Evolutionary conservation across 23 tunicate species (phyloP).

Genomic region (Ciona savignyi): DNA sequence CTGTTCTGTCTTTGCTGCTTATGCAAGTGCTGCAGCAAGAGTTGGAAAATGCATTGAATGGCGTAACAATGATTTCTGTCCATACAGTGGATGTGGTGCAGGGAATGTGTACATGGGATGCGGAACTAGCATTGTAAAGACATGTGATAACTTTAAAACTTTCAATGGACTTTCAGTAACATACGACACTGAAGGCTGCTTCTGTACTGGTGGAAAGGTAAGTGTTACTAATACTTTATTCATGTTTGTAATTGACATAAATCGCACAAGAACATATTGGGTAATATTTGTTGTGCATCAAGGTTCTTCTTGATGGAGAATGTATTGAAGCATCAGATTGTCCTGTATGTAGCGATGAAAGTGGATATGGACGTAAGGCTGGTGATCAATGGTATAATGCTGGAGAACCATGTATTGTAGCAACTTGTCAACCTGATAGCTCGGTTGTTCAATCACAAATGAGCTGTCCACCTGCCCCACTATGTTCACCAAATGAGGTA

Average conservation of each 20-base stretch:
- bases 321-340: conserved; percentile 65
- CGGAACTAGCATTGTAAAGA: conserved; percentile 63
- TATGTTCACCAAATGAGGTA: conserved; percentile 74
- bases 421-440: conserved; percentile 81
- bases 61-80: conserved; percentile 73
- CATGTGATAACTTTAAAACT: conserved; percentile 92
- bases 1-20: conserved; percentile 80
- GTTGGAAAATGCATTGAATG: conserved; percentile 70
- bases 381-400: conserved; percentile 88
- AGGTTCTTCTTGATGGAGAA: conserved; percentile 75
- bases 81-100: conserved; percentile 43
- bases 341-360: conserved; percentile 84
- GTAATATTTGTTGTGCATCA: not conserved
- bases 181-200: conserved; percentile 79
- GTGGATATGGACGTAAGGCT: conserved; percentile 52
- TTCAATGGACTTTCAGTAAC: conserved; percentile 36
- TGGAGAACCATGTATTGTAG: conserved; percentile 61
- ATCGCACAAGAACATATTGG: not conserved
- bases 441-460: conserved; percentile 53
- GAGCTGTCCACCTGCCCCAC: conserved; percentile 75
- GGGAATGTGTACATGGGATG: conserved; percentile 63
- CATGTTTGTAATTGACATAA: not conserved
- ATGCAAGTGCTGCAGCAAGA: conserved; percentile 60
- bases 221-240: not conserved
- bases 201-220: conserved; percentile 79